Conservation (phyloP, 2,113 vertebrate species). For the Andinoacara biseriatus region DNA sequence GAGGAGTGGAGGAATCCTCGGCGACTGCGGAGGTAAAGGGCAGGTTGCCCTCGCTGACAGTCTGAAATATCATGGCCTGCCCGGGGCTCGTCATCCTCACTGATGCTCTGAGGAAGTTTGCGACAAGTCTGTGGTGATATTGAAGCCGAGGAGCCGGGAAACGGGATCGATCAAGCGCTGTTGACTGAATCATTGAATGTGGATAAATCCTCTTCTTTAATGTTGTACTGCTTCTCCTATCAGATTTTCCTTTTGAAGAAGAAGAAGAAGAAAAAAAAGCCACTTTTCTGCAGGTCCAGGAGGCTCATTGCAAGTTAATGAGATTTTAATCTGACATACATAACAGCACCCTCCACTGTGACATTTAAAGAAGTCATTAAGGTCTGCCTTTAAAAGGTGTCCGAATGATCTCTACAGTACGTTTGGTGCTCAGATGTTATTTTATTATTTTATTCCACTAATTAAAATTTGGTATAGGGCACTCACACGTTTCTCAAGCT, state of each 20-base stretch:
- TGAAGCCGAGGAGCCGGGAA: neutral
- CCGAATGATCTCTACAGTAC: neutral
- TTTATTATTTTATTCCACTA: constrained; percentile 1
- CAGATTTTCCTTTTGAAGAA: neutral
- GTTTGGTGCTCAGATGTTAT: neutral
- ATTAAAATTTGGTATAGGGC: neutral
- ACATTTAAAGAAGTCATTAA: constrained; percentile 61
- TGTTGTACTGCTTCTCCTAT: neutral
- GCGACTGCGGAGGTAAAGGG: constrained; percentile 48
- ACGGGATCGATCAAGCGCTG: constrained; percentile 25
- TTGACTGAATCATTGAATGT: constrained; percentile 12
- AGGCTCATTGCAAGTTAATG: constrained; percentile 38
- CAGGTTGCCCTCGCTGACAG: constrained; percentile 40
- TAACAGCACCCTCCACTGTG: constrained; percentile 23
- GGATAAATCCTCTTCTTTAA: constrained; percentile 25
- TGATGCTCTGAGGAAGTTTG: constrained; percentile 23
- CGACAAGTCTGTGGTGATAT: neutral
- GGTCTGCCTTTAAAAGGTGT: constrained; percentile 11
- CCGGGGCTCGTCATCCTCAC: constrained; percentile 29
- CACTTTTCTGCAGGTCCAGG: constrained; percentile 1
- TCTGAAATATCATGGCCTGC: constrained; percentile 58
- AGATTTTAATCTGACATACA: constrained; percentile 47
- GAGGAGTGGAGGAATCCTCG: constrained; percentile 22
- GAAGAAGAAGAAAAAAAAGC: neutral
- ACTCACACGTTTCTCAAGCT: neutral